phyloP scores from a whole-genome alignment of 2,113 vertebrate species.

The Potamarius usumacintae region DNA sequence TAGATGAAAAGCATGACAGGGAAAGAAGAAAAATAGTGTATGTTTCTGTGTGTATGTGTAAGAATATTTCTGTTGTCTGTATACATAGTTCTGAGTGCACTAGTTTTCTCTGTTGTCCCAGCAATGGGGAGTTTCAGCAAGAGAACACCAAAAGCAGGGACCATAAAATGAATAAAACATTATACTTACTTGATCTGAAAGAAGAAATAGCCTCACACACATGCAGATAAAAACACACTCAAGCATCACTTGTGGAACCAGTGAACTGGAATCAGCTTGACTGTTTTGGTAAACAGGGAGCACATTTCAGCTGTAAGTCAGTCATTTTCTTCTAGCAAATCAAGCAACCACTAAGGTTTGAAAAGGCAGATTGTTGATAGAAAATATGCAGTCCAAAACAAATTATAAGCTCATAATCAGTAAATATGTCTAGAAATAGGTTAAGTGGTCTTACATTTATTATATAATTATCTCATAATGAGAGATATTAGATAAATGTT shows the following conservation, averaged over 20 bases:
- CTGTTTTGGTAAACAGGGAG: not conserved
- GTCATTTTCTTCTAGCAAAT: conserved; percentile 2
- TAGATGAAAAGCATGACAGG: not conserved
- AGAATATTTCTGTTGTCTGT: conserved; percentile 25
- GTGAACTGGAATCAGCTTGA: conserved; percentile 6
- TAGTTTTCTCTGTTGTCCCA: conserved; percentile 36
- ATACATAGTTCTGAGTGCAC: conserved; percentile 30
- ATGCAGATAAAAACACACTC: not conserved
- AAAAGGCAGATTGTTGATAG: not conserved
- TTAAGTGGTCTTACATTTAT: not conserved
- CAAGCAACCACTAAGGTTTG: not conserved
- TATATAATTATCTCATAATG: not conserved
- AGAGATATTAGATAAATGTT: not conserved
- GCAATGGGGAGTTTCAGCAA: conserved; percentile 27
- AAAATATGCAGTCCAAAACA: not conserved
- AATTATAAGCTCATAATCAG: not conserved
- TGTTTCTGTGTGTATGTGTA: conserved; percentile 8
- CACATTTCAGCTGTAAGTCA: not conserved
- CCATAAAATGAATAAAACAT: conserved; percentile 53
- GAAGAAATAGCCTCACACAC: conserved; percentile 26
- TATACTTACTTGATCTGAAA: conserved; percentile 43
- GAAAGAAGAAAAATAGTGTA: not conserved
- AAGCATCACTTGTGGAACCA: conserved; percentile 12
- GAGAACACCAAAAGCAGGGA: conserved; percentile 38
- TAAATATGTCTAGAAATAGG: not conserved